Evolutionary conservation across 2,113 vertebrate genomes (phyloP), one percentile per base, ranked within the genome.

Genomic region (Malaclemys terrapin): DNA sequence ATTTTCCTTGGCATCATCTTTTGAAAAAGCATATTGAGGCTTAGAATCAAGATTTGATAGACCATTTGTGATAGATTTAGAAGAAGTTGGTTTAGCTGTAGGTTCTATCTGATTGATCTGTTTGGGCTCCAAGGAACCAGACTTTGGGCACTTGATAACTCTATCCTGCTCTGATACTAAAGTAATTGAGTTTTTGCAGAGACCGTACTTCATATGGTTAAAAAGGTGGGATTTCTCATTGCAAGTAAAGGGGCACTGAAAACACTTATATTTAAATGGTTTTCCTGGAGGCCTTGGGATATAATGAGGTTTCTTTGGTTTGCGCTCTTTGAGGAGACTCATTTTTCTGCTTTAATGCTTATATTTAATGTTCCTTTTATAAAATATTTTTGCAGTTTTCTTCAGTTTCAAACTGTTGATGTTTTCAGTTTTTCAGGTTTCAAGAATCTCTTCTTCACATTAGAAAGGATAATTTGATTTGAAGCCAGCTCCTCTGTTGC

Each of bases 161-260:
- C 98, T 98, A 59, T 99, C 98, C 95, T 99, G 99, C 96, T 99
- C 99, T 0, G 99, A 99, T 65, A 99, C 97, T 29, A 99, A 95
- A 1, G 99, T 99, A 93, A 99, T 99, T 52, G 99, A 99, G 98
- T 99, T 99, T 96, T 99, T 99, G 91, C 99, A 99, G 93, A 99
- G 98, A 54, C 99, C 99, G 0, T 99, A 99, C 97, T 99, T 99
- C 99, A 99, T 99, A 89, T 99, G 99, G 95, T 99, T 99, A 85
- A 99, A 99, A 82, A 99, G 99, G 75, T 99, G 99, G 6, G 99
- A 99, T 98, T 99, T 99, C 96, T 99, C 99, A 2, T 99, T 99
- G 98, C 99, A 99, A 38, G 99, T 99, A 87, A 99, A 99, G 20
- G 99, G 99, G 72, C 99, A 99, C 88, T 99, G 99, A 98, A 99